Evolutionary conservation across 2,888 invertebrate genomes (phyloP), one percentile per base, ranked within the genome.

Genomic region (Aporophyla nigra): DNA sequence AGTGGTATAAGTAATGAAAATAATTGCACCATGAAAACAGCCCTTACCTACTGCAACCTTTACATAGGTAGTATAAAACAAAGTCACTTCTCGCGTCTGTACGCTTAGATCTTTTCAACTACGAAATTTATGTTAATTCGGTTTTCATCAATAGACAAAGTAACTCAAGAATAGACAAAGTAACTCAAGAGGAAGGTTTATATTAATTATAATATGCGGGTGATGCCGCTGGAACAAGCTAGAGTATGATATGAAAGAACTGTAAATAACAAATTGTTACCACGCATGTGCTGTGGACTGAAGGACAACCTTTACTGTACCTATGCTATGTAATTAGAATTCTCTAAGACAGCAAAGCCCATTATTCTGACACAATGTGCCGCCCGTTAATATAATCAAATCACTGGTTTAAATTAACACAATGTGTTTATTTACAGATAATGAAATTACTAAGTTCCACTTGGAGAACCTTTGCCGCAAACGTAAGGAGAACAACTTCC

Each of bases 391-490:
- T n/a, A 53, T 53, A 40, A 53, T 33, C n/a, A 71, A 71, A 54
- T 27, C 5, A 51, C 49, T 4, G 10, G 19, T n/a, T n/a, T 53
- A 53, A 0, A 56, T 27, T 58, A 33, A 72, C 51, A 24, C 14
- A 10, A 63, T 68, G 14, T 76, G 21, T 70, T 82, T 75, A 24
- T 63, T 94, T 94, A 59, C 93, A 94, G 93, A 89, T 87, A 84
- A 80, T 81, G 76, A 72, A 76, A 82, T 65, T 95, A 93, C 83
- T 95, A 74, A 87, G 91, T 53, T 79, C 94, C 12, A 92, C 93
- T 53, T 96, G 95, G 95, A 91, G 93, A 74, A 93, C 91, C 79
- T 79, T 96, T 71, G 88, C 94, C 40, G 91, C 90, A 66, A 93
- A 93, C 78, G 76, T 95, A 21, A 83, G 90, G 27, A 86, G 88